phyloP scores from a whole-genome alignment of 2,113 vertebrate genomes.

The Datnioides undecimradiatus region DNA sequence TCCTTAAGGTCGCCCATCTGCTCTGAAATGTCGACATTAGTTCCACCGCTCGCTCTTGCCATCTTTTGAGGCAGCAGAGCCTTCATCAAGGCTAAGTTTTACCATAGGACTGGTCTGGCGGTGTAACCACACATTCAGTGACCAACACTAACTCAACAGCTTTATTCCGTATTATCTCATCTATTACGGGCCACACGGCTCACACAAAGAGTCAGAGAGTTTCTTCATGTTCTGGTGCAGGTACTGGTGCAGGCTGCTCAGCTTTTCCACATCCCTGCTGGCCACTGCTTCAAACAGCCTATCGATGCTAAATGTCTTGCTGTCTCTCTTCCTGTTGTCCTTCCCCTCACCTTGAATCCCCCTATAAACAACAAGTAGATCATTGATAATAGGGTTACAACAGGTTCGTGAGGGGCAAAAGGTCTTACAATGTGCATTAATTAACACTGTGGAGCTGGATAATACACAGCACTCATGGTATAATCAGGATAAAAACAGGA shows the following conservation, averaged over 20 bases:
- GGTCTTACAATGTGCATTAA: background rate
- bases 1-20: conserved; percentile 87
- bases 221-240: conserved; percentile 86
- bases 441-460: conserved; percentile 9
- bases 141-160: background rate
- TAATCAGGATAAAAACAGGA: background rate
- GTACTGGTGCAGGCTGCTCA: conserved; percentile 88
- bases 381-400: background rate
- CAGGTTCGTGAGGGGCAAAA: background rate
- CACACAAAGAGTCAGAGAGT: conserved; percentile 90
- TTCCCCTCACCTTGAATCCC: conserved; percentile 59
- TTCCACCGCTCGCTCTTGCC: conserved; percentile 90
- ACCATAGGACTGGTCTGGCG: conserved; percentile 89
- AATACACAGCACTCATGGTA: conserved; percentile 8
- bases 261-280: conserved; percentile 83
- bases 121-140: conserved; percentile 8
- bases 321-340: conserved; percentile 62
- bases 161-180: too few species aligned
- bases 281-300: conserved; percentile 91
- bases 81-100: conserved; percentile 94
- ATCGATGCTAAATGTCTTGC: conserved; percentile 62
- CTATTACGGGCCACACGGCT: conserved; percentile 66
- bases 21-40: conserved; percentile 89
- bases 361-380: conserved; percentile 49
- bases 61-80: conserved; percentile 89